phyloP scores from a whole-genome alignment of 2,797 vertebrate species.

The Leontocebus nigricollis region DNA sequence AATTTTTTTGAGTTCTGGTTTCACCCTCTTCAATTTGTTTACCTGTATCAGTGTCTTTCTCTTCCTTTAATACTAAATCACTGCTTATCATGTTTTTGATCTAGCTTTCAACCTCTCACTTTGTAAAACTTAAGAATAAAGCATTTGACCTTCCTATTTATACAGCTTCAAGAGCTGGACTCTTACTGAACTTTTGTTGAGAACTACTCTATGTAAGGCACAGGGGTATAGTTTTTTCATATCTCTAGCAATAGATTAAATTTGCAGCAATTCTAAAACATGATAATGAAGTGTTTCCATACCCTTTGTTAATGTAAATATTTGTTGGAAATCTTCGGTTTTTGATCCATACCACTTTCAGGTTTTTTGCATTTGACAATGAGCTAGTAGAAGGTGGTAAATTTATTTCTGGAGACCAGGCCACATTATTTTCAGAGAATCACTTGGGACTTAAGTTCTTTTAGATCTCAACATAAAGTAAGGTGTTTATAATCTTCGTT shows the following conservation, averaged over 20 bases:
- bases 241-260: constrained; percentile 32
- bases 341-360: not conserved
- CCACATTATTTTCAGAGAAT: not conserved
- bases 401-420: constrained; percentile 24
- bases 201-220: not conserved
- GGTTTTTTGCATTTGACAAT: not conserved
- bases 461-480: not conserved
- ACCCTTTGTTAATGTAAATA: not conserved
- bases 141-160: not conserved
- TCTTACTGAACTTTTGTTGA: not conserved
- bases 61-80: not conserved
- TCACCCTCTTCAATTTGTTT: not conserved
- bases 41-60: not conserved
- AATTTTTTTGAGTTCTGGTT: constrained; percentile 13
- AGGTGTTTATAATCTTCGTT: not conserved
- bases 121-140: not conserved
- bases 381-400: not conserved
- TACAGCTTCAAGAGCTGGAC: not conserved
- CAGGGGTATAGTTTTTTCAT: not conserved
- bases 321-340: not conserved
- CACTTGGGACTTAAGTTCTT: not conserved
- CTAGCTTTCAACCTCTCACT: not conserved
- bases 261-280: not conserved
- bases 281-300: not conserved
- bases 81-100: not conserved